Evolutionary conservation across 2,113 vertebrate genomes (phyloP), one percentile per base, ranked within the genome.

Genomic region (Electrona antarctica): DNA sequence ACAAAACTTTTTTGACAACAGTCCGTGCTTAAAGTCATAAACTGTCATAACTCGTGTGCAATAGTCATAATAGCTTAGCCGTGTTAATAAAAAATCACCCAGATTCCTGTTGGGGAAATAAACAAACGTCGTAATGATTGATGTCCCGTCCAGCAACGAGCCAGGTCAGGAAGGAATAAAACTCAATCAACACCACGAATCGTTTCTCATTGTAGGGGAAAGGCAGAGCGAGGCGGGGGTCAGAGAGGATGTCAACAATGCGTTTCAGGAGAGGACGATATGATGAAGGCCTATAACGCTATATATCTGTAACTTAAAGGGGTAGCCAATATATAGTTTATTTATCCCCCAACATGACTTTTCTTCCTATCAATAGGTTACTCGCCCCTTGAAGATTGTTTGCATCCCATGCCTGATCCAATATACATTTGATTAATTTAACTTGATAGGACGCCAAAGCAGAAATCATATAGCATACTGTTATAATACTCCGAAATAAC

Each of bases 61-160:
- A 41, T 6, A 54, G 4, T 14, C 13, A 12, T 13, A 54, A 13
- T 54, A 6, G 57, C 33, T 29, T 50, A 75, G 62, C 61, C 46
- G 54, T 28, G 45, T 83, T 90, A 78, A 84, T 81, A 85, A 89
- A 66, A 93, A 79, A 60, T 87, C 86, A 88, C 91, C 3, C 92
- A 83, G 85, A 71, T 88, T 87, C 83, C 88, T 90, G 90, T 87
- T 84, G 77, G 81, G 78, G 82, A 79, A 87, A 85, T 93, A 92
- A 95, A 95, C 93, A 95, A 88, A 90, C 87, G 92, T 92, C 91
- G 56, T 55, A 67, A 84, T 93, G 95, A 95, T 93, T 92, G 91
- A 95, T 93, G 90, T 85, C 71, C 82, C 85, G 77, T 84, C 83
- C 89, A 84, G 86, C 90, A 90, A 88, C 85, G 74, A 85, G 84